Conservation (phyloP, 2,888 invertebrate species). For the Rhyacophila evoluta region DNA sequence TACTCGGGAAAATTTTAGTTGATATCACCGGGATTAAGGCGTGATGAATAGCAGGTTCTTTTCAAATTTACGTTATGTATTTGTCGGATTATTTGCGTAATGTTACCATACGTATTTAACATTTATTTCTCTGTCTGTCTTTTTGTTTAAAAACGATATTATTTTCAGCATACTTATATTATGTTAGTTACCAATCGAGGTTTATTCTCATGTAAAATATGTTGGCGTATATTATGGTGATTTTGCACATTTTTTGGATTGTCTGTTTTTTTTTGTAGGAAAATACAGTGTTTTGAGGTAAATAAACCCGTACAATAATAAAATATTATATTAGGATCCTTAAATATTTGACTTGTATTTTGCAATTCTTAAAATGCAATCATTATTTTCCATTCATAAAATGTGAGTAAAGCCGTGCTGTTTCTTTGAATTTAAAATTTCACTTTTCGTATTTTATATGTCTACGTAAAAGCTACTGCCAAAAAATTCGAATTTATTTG, state of each 20-base stretch:
- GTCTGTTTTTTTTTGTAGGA: too few species aligned
- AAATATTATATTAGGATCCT: too few species aligned
- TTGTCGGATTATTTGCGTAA: not conserved
- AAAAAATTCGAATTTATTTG: too few species aligned
- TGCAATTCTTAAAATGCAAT: too few species aligned
- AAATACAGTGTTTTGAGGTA: too few species aligned
- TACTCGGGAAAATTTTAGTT: not conserved
- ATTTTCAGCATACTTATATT: not conserved
- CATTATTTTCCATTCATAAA: too few species aligned
- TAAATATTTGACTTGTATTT: too few species aligned
- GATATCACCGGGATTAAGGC: not conserved
- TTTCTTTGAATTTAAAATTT: too few species aligned
- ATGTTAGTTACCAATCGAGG: not conserved
- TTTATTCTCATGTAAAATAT: not conserved
- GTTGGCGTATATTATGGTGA: not conserved
- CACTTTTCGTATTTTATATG: too few species aligned
- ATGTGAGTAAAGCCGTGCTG: too few species aligned
- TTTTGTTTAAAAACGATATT: not conserved
- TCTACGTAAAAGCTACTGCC: too few species aligned
- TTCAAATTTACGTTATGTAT: not conserved
- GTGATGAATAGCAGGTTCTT: conserved; percentile 6
- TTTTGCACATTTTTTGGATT: not conserved
- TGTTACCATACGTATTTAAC: not conserved
- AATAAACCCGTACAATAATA: too few species aligned
- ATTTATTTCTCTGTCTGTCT: not conserved